Conservation (phyloP, 2,113 vertebrate species). For the Halichoeres trimaculatus region DNA sequence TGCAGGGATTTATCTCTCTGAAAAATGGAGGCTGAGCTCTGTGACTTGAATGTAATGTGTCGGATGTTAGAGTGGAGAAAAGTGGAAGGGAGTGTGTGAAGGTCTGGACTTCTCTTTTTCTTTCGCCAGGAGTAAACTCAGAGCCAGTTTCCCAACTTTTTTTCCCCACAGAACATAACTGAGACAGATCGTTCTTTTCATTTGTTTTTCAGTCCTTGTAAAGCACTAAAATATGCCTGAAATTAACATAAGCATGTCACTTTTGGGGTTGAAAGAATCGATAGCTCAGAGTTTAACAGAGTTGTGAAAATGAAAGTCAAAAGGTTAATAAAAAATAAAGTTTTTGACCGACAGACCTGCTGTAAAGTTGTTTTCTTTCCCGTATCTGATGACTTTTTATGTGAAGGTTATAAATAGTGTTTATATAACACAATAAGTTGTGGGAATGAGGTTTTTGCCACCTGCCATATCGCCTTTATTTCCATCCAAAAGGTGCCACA, state of each 20-base stretch:
- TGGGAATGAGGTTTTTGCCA: conserved; percentile 19
- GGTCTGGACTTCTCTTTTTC: neutral
- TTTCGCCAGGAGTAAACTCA: neutral
- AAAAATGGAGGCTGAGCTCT: conserved; percentile 12
- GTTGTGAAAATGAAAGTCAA: neutral
- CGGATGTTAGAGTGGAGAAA: neutral
- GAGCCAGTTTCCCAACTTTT: neutral
- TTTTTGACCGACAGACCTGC: neutral
- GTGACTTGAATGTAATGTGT: conserved; percentile 9
- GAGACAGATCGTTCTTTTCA: neutral
- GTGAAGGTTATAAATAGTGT: conserved; percentile 8
- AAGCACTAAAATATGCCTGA: no score
- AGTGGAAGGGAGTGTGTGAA: neutral
- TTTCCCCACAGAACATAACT: neutral
- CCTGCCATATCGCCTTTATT: conserved; percentile 38
- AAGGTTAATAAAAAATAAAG: neutral
- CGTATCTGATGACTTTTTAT: neutral
- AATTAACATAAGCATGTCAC: no score
- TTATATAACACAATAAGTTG: neutral
- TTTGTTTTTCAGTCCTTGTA: no score
- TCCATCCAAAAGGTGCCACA: conserved; percentile 1
- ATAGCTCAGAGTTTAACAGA: neutral
- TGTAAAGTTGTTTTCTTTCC: neutral
- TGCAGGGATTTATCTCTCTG: conserved; percentile 9
- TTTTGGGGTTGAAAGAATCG: no score